Evolutionary conservation across 64 coral and sea anemone species (phyloP).

Genomic region (Montipora cactus): DNA sequence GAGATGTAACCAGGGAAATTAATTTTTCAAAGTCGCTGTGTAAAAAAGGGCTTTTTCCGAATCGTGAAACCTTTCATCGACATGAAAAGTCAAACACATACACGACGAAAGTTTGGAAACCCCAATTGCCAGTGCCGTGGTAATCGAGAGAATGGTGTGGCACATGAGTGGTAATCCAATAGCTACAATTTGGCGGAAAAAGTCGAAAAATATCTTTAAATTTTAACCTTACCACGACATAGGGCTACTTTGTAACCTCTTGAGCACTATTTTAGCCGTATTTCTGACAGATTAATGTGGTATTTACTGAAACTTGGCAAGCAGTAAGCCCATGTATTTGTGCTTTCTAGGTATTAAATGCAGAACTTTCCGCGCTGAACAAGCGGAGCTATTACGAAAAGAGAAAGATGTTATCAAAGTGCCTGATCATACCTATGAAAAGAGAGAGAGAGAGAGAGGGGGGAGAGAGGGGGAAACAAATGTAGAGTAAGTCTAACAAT

Average conservation of each 20-base stretch:
- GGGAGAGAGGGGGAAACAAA: no score
- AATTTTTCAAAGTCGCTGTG: background rate
- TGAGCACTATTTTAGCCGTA: no score
- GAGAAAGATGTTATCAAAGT: background rate
- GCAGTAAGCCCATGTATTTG: background rate
- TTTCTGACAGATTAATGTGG: background rate
- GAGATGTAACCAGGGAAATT: no score
- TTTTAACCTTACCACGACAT: no score
- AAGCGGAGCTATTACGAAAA: background rate
- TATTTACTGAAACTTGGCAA: background rate
- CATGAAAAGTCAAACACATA: background rate
- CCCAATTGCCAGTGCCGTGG: background rate
- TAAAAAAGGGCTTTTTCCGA: background rate
- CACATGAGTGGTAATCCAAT: no score
- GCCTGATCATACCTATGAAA: background rate
- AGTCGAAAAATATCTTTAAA: no score
- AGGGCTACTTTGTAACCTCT: no score
- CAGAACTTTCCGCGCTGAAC: background rate
- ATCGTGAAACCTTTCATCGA: slow-evolving; percentile 8
- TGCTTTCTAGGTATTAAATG: background rate
- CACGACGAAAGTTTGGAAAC: background rate
- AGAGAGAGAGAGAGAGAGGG: background rate
- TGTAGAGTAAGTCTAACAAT: no score
- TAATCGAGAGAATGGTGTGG: background rate
- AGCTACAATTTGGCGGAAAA: no score